A percentile compares a stretch with the other conserved stretches of the same genome.
Conservation (phyloP, 92 coral and sea anemone species). For the Porites lobata region DNA sequence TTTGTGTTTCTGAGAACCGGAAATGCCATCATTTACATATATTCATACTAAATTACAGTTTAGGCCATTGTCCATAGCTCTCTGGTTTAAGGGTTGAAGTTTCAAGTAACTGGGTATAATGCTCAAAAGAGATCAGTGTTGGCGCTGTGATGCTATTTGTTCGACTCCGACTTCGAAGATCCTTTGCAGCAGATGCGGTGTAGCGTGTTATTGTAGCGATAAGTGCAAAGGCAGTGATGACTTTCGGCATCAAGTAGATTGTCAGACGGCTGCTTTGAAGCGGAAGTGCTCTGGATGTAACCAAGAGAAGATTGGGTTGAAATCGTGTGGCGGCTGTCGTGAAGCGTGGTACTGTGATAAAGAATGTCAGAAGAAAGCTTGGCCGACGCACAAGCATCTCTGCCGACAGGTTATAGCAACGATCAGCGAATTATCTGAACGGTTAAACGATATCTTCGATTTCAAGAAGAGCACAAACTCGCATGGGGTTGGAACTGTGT, state of each 20-base stretch:
- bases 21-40: neutral
- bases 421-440: neutral
- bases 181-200: slow-evolving; percentile 28
- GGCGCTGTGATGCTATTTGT: slow-evolving; percentile 43
- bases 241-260: slow-evolving; percentile 72
- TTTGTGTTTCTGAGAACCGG: neutral
- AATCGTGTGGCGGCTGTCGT: slow-evolving; percentile 62
- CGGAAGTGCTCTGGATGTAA: slow-evolving; percentile 64
- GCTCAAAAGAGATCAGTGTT: slow-evolving; percentile 15
- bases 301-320: slow-evolving; percentile 8
- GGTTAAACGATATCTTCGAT: neutral
- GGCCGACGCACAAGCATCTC: slow-evolving; percentile 59
- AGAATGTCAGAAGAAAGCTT: slow-evolving; percentile 57
- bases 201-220: slow-evolving; percentile 76
- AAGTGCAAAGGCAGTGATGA: slow-evolving; percentile 63
- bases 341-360: slow-evolving; percentile 74
- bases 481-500: slow-evolving; percentile 8
- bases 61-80: no score
- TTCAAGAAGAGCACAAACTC: no score
- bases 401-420: slow-evolving; percentile 48
- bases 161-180: neutral
- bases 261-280: slow-evolving; percentile 53
- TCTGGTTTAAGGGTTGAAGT: no score
- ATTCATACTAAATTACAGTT: no score
- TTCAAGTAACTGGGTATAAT: no score